Conservation (phyloP, 2,113 vertebrate genomes). For the Sakesphorus luctuosus region DNA sequence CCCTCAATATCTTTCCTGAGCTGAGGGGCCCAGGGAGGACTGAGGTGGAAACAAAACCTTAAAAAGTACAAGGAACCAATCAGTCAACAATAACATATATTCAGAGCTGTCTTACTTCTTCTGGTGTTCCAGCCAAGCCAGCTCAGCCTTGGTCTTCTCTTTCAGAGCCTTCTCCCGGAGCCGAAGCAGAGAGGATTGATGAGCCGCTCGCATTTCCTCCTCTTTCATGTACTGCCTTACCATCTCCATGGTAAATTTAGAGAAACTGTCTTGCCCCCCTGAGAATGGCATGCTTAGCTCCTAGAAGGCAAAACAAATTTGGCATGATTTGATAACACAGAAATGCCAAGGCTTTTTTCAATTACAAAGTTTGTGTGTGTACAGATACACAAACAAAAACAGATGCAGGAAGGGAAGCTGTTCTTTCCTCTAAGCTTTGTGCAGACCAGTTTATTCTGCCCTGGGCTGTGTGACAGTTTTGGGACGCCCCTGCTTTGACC, state of each 20-base stretch:
- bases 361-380: background rate
- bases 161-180: slow-evolving; percentile 95
- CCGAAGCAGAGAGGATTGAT: slow-evolving; percentile 91
- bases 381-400: background rate
- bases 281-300: slow-evolving; percentile 90
- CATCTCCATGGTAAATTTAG: slow-evolving; percentile 98
- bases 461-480: background rate
- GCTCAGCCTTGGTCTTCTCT: slow-evolving; percentile 92
- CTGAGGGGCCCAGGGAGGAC: background rate
- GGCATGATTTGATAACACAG: background rate
- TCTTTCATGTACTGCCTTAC: slow-evolving; percentile 98
- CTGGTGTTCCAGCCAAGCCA: slow-evolving; percentile 97
- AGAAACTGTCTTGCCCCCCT: slow-evolving; percentile 92
- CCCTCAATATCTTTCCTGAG: no score
- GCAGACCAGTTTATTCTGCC: background rate
- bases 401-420: background rate
- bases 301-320: slow-evolving; percentile 52
- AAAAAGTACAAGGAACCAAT: background rate
- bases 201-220: slow-evolving; percentile 92
- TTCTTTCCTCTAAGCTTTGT: background rate
- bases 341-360: background rate
- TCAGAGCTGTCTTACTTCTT: slow-evolving; percentile 79
- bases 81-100: background rate
- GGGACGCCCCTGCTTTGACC: background rate
- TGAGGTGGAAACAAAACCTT: background rate